Base-by-base conservation (phyloP, 1,140 invertebrate species). In the Neodiprion virginianus region DNA sequence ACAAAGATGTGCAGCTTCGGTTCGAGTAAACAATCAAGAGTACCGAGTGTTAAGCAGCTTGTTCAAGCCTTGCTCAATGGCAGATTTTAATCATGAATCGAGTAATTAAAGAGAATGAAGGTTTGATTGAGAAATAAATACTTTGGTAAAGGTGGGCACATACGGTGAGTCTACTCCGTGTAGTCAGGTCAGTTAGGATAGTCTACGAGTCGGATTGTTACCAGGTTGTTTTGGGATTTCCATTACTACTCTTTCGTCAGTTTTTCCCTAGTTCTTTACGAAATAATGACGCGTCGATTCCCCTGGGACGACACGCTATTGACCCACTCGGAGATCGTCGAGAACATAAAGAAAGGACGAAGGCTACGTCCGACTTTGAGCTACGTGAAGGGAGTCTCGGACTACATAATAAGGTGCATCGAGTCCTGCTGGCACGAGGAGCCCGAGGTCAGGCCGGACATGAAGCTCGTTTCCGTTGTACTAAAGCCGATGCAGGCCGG, bases 401-500 rank as follows among this genome's bases (percentile, higher is more conserved):
- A 93, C 8, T 93, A 93, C 50, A 91, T 95, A 0, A 87, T 92
- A 7, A 90, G 87, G 10, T 94, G 94, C 73, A 92, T 96, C 80
- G 90, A 93, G 80, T 89, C 92, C 1, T 95, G 95, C 81, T 96
- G 95, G 95, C 89, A 92, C 69, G 94, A 96, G 85, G 90, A 94
- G 49, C 90, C 93, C 0, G 92, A 94, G n/a, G 82, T 89, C 11
- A 84, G 94, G 74, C 94, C 94, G 0, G 93, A 94, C 78, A 92
- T 95, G 68, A 85, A 92, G 66, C 91, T 92, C 65, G 92, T 95
- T 17, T 88, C 93, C 69, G 88, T 93, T 3, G 89, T 92, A 68
- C 87, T 96, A 0, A 95, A 95, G 84, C 93, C 94, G 79, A 93
- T 96, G 90, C 94, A 95, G 81, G 90, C 91, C 50, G 93, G 93